Evolutionary conservation across 2,797 vertebrate genomes (phyloP).

Genomic region (Harpagifer antarcticus): DNA sequence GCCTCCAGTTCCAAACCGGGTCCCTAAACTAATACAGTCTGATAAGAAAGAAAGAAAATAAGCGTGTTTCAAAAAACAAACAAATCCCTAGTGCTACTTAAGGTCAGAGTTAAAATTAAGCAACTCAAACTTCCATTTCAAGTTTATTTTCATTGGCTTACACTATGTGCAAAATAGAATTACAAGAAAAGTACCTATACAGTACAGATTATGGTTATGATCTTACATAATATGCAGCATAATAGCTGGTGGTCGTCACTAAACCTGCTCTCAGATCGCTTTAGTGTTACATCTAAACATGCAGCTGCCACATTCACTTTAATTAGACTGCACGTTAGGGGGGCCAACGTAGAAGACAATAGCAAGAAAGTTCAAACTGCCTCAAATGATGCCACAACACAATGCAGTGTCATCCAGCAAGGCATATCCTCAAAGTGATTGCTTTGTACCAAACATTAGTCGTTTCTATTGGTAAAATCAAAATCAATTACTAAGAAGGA

Average conservation of each 20-base stretch:
- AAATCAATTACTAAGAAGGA: conserved; percentile 2
- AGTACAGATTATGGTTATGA: neutral
- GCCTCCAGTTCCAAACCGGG: no score
- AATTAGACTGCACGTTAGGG: neutral
- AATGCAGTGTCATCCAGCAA: neutral
- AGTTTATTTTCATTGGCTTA: no score
- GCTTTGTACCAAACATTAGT: conserved; percentile 9
- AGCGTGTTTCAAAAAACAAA: no score
- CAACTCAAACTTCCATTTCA: no score
- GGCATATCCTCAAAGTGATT: neutral
- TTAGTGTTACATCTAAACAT: conserved; percentile 1
- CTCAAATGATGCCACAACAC: neutral
- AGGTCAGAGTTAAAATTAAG: no score
- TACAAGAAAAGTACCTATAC: neutral
- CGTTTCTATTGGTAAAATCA: conserved; percentile 15
- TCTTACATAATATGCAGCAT: neutral
- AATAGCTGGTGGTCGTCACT: neutral
- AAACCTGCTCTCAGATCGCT: neutral
- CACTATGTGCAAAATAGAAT: neutral
- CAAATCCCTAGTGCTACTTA: no score
- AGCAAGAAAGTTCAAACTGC: neutral
- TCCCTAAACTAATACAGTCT: no score
- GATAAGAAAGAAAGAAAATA: no score
- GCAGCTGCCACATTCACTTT: neutral
- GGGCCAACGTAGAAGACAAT: neutral